phyloP scores from a whole-genome alignment of 2,113 vertebrate species.

The Urocitellus parryii region DNA sequence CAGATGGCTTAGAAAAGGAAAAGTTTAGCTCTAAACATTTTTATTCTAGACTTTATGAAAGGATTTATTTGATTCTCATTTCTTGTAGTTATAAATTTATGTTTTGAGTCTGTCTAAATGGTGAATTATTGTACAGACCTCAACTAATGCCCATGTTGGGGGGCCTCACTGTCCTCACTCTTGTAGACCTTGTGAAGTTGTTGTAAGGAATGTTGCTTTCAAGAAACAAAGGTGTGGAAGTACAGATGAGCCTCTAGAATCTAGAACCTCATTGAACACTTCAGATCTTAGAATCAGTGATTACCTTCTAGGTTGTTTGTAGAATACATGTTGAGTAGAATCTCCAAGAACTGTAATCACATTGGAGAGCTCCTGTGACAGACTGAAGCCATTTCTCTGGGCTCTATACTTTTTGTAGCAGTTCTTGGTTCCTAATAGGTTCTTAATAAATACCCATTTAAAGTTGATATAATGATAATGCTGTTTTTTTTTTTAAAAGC shows the following conservation, averaged over 20 bases:
- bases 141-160: neutral
- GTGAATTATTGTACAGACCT: neutral
- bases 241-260: neutral
- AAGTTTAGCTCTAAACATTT: neutral
- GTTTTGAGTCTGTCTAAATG: neutral
- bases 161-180: neutral
- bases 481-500: neutral
- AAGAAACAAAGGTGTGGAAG: neutral
- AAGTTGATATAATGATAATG: neutral
- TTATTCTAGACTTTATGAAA: slow-evolving; percentile 39
- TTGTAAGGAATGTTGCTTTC: neutral
- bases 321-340: neutral
- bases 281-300: neutral
- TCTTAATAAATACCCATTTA: slow-evolving; percentile 28
- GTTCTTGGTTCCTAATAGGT: neutral
- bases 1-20: slow-evolving; percentile 13
- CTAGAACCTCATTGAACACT: neutral
- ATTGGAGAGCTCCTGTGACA: neutral
- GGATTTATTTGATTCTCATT: neutral
- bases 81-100: neutral
- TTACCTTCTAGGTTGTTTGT: neutral
- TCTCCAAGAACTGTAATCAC: neutral
- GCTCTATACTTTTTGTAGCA: neutral
- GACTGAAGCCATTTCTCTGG: neutral
- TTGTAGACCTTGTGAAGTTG: neutral